Conservation (phyloP, 2,888 invertebrate species). For the Caenorhabditis zanzibari region DNA sequence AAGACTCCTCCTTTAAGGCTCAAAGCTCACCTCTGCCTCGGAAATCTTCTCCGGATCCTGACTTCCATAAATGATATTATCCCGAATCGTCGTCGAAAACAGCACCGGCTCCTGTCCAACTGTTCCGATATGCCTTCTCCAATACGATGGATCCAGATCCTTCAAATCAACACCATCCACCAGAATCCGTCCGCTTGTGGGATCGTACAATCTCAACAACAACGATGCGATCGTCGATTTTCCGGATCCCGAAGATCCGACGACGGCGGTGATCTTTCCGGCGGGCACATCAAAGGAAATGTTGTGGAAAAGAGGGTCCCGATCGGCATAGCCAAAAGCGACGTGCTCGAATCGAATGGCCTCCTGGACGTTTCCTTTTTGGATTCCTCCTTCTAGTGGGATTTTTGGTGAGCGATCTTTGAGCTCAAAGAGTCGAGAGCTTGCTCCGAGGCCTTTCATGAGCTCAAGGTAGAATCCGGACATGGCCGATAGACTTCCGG, state of each 20-base stretch:
- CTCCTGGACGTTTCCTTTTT: slow-evolving; percentile 67
- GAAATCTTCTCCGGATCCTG: slow-evolving; percentile 85
- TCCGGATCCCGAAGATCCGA: slow-evolving; percentile 95
- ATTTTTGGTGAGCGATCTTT: slow-evolving; percentile 90
- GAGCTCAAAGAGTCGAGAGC: slow-evolving; percentile 92
- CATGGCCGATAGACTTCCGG: slow-evolving; percentile 85
- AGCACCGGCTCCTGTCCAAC: slow-evolving; percentile 96
- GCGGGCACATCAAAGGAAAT: slow-evolving; percentile 87
- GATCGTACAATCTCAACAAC: slow-evolving; percentile 91
- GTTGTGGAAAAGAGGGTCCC: slow-evolving; percentile 87
- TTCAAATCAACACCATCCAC: slow-evolving; percentile 90
- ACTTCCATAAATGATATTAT: slow-evolving; percentile 94
- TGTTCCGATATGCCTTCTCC: slow-evolving; percentile 91
- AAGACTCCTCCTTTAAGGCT: no score
- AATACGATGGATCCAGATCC: slow-evolving; percentile 90
- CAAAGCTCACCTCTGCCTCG: slow-evolving; percentile 84
- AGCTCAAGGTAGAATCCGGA: slow-evolving; percentile 95
- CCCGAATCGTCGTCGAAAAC: slow-evolving; percentile 92
- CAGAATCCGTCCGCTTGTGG: slow-evolving; percentile 86
- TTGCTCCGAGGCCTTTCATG: slow-evolving; percentile 95
- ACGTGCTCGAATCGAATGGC: slow-evolving; percentile 87
- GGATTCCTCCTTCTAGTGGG: slow-evolving; percentile 87
- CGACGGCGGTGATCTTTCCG: slow-evolving; percentile 90
- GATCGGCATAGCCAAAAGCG: slow-evolving; percentile 88
- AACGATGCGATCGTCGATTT: slow-evolving; percentile 94